Evolutionary conservation across 92 coral and sea anemone genomes (phyloP).

Genomic region (Heliopora coerulea): DNA sequence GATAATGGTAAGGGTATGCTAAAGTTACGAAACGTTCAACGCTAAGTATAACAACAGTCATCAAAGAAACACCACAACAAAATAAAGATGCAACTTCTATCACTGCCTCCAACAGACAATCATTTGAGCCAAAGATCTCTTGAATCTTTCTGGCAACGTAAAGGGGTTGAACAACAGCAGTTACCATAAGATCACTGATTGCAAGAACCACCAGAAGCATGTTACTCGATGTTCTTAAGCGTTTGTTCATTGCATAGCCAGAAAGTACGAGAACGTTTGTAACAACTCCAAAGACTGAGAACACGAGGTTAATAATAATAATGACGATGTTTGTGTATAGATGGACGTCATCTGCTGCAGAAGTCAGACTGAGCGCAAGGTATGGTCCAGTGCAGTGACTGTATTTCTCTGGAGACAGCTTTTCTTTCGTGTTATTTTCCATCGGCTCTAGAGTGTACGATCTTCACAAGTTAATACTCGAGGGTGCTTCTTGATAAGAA

Average conservation of each 20-base stretch:
- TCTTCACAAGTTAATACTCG: too few relatives aligned
- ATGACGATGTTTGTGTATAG: not conserved
- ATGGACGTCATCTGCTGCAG: not conserved
- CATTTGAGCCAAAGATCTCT: conserved; percentile 1
- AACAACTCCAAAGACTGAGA: not conserved
- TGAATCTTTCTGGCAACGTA: not conserved
- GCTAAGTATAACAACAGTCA: conserved; percentile 5
- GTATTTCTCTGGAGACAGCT: too few relatives aligned
- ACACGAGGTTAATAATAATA: not conserved
- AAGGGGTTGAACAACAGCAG: not conserved
- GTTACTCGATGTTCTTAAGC: conserved; percentile 4
- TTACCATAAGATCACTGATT: not conserved
- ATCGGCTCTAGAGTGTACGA: too few relatives aligned
- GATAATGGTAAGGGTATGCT: conserved; percentile 32
- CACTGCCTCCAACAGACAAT: not conserved
- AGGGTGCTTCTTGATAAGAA: too few relatives aligned
- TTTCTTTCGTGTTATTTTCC: too few relatives aligned
- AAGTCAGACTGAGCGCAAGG: too few relatives aligned
- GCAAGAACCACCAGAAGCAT: conserved; percentile 9
- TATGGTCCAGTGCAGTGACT: too few relatives aligned
- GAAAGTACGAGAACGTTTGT: not conserved
- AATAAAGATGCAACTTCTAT: not conserved
- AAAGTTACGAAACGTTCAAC: conserved; percentile 26
- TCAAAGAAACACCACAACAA: conserved; percentile 21
- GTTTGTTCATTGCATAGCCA: conserved; percentile 1